Base-by-base conservation (phyloP, 2,797 vertebrate species). In the Clamator glandarius region DNA sequence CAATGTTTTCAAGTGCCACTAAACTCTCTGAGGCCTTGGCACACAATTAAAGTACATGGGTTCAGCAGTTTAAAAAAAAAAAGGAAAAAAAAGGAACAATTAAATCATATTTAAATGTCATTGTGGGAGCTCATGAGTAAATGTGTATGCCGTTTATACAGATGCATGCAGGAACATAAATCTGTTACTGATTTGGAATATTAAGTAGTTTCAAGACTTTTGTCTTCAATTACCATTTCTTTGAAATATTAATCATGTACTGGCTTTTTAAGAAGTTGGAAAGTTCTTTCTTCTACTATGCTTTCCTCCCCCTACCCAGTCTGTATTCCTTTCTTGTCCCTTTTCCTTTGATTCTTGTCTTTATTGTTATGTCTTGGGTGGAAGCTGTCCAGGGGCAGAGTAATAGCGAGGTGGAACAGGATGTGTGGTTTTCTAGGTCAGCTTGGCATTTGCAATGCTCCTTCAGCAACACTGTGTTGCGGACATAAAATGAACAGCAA, bases 11-110 rank as follows among this genome's bases (percentile, higher is more conserved):
- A 90, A 95, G 74, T 89, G 50, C 70, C 67, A 83, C 41, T 93
- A 93, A 94, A 87, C 28, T 91, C 81, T 90, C 86, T 89, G 63
- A 95, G 88, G 69, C 80, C 74, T 94, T 95, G 88, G 84, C 94
- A 84, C 3, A 4, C 74, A 94, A 76, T 87, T 91, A 95, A 92
- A 92, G 59, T 33, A 84, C 59, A 69, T 70, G 10, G 67, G 91
- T 95, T 92, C 67, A 81, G 55, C 58, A 91, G 35, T 92, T 89
- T 31, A 76, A 67, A 84, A 55, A 88, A 78, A 76, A 59, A 11
- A 15, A 3, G 4, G n/a, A 52, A 12, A 52, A 52, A 70, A 92
- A 95, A 70, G 18, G 79, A 91, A 78, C 48, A 90, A 91, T 91
- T 93, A 69, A 82, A 87, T 35, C 7, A 25, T 82, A 73, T 87